Evolutionary conservation across 2,797 vertebrate species (phyloP), one percentile per base, ranked within the genome.

Genomic region (Lateolabrax maculatus): DNA sequence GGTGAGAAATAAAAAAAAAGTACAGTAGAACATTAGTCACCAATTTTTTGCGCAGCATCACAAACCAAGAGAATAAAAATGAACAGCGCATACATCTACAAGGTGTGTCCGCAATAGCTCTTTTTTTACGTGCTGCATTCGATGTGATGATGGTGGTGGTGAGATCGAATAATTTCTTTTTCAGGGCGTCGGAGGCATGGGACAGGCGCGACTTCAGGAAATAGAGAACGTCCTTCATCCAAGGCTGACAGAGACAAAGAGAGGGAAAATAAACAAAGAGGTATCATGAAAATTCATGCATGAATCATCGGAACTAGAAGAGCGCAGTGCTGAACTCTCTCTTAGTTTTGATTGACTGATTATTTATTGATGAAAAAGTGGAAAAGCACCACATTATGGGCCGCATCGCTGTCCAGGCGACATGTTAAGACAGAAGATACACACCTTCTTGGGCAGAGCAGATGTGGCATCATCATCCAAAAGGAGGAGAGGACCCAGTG

Each of bases 101-200:
- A n/a, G n/a, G n/a, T n/a, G n/a, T n/a, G n/a, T 58, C 46, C 49
- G 85, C 62, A 89, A 91, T 78, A 65, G 16, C 29, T 82, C 86
- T 86, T 63, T 64, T 88, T 53, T 48, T 78, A 12, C 81, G 71
- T 12, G 31, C 18, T n/a, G 3, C 1, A 36, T 43, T 56, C 53
- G 71, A 43, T 25, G 63, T 1, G 21, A 13, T 1, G 21, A 13
- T 7, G 15, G 3, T 13, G 31, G 69, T 82, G 41, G 10, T 48
- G 37, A 94, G 80, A 2, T 84, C 9, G 31, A 95, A 96, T 1
- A 91, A 8, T 71, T 90, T 95, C 74, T 63, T 89, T 11, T 6
- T 80, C 57, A 95, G 80, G 3, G 78, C 64, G 0, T 73, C n/a
- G 31, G 84, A 58, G 19, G 0, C 16, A 4, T n/a, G 1, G 3